These are phyloP conservation scores for Etheostoma nigrum DNA, from an alignment of 2,797 vertebrate species.

Conservation along the genomic window DNA sequence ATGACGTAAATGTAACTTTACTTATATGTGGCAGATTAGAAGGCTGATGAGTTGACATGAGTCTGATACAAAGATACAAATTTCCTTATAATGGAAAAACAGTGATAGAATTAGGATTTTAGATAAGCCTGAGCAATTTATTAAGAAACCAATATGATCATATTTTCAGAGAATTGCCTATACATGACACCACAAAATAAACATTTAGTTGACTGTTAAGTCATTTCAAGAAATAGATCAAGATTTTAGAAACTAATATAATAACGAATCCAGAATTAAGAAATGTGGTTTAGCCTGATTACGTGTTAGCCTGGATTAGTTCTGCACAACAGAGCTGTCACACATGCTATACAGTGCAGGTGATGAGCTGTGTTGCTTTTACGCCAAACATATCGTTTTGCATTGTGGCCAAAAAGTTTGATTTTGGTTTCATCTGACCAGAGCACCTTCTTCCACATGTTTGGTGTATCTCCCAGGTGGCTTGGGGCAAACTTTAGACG, in stretches of 20 bases:
- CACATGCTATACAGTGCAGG: not conserved
- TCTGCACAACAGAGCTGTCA: not conserved
- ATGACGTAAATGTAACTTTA: not conserved
- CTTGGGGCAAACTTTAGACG: no score
- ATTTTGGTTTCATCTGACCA: no score
- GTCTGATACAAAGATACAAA: not conserved
- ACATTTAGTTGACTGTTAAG: not conserved
- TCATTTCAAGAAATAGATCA: not conserved
- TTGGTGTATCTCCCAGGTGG: no score
- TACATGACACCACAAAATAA: not conserved
- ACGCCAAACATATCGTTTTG: no score
- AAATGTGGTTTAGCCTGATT: not conserved
- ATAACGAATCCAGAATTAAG: conserved; percentile 13
- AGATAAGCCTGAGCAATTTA: not conserved
- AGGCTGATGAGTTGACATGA: not conserved
- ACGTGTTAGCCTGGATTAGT: conserved; percentile 20
- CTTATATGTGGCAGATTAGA: not conserved
- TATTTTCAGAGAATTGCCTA: not conserved
- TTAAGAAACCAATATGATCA: not conserved
- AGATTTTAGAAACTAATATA: no score
- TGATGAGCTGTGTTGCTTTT: no score
- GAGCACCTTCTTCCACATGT: no score
- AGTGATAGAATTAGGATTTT: not conserved
- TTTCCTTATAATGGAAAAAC: not conserved
- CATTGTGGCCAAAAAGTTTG: no score